Base-by-base conservation (phyloP, 2,888 invertebrate genomes). In the Erpobdella octoculata region DNA sequence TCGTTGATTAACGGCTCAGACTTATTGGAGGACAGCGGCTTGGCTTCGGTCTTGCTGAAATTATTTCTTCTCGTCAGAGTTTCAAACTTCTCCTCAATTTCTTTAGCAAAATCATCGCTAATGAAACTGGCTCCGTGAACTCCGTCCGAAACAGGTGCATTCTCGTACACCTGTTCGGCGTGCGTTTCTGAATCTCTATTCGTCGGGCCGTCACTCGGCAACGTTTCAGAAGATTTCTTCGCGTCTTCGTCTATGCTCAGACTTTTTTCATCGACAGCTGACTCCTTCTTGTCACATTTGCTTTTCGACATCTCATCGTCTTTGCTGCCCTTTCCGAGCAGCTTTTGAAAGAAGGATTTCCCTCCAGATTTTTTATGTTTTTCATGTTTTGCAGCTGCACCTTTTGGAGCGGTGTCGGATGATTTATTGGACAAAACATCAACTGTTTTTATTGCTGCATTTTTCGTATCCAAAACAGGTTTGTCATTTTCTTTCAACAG, bases 311-410 rank as follows among this genome's bases (percentile, higher is more conserved):
- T n/a, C 5, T 48, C 68, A 3, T 38, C 37, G n/a, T 71, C 65
- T 6, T 73, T 71, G 71, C 53, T 67, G 18, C 73, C 71, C 35
- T 35, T 66, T 15, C 65, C 65, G 4, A 73, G 68, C 21, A 73
- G 48, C 33, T 67, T 73, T 53, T 71, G 67, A 61, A 73, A 68
- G 64, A 73, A 73, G 1, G 72, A 72, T n/a, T 64, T 71, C n/a
- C 68, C 37, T 4, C 72, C 72, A n/a, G 58, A 46, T 46, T 46
- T 46, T 46, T 46, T 46, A n/a, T 18, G 21, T 35, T 65, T 36
- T 35, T 35, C 36, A 2, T 67, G 21, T 41, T n/a, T 67, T 18
- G 31, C 46, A 35, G 2, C 21, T 2, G 21, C 41, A n/a, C n/a
- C n/a, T 21, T 36, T 36, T 8, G 5, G 9, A 37, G 18, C 31